Evolutionary conservation across 2,888 invertebrate genomes (phyloP).

Genomic region (Calameuta filiformis): DNA sequence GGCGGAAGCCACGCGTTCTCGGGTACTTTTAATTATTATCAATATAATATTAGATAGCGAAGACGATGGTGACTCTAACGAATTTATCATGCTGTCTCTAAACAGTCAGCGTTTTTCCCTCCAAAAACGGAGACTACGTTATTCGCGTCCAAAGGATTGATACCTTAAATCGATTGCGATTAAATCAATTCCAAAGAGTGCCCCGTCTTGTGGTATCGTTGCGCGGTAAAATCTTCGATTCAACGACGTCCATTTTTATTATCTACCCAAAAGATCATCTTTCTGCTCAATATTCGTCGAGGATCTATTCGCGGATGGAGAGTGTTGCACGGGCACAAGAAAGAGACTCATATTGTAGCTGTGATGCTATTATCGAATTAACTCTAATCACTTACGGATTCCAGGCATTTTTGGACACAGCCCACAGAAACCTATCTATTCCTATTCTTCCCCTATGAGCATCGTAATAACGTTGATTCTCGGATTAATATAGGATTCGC

Average conservation of each 20-base stretch:
- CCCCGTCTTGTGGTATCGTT: neutral
- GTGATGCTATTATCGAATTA: conserved; percentile 49
- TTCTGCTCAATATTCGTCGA: conserved; percentile 49
- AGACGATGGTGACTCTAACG: conserved; percentile 15
- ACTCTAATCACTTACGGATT: conserved; percentile 36
- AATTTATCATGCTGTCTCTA: conserved; percentile 11
- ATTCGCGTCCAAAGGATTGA: neutral
- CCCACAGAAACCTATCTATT: conserved; percentile 12
- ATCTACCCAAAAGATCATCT: conserved; percentile 43
- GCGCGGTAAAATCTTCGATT: neutral
- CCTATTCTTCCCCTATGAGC: neutral
- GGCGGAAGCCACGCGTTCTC: conserved; percentile 8
- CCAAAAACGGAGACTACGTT: neutral
- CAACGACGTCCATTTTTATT: conserved; percentile 8
- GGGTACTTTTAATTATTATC: conserved; percentile 10
- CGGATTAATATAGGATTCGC: neutral
- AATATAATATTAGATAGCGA: conserved; percentile 18
- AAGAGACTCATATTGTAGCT: conserved; percentile 39
- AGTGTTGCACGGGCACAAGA: conserved; percentile 26
- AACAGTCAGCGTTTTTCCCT: neutral
- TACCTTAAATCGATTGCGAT: neutral
- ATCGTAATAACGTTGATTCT: neutral
- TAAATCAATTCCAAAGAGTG: neutral
- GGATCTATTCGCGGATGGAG: conserved; percentile 8
- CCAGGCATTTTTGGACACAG: conserved; percentile 9